Base-by-base conservation (phyloP, 2,113 vertebrate species). In the Microcebus griseorufus region DNA sequence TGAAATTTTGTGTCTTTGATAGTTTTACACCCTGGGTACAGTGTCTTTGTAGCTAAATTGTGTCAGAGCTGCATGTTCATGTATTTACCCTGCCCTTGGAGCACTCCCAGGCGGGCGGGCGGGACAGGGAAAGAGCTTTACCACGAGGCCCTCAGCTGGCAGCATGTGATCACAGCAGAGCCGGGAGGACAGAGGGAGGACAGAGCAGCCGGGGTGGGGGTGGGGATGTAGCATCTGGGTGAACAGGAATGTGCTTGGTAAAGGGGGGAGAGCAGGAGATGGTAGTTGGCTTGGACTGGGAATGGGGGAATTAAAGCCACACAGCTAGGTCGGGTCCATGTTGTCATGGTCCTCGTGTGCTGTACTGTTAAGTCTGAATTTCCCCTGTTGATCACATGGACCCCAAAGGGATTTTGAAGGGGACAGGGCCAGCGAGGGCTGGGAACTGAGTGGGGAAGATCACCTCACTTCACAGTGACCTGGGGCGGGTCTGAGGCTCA, bases 321-420 rank as follows among this genome's bases (percentile, higher is more conserved):
- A 12, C 23, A 9, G 2, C 64, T 0, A 0, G 27, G 6, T 4
- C 17, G 39, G 90, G 9, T 4, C 51, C 0, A 4, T 29, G 22
- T 27, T 11, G 6, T 14, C 9, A 3, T 13, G 4, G n/a, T 27
- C 45, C 17, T 53, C 16, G 0, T 18, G 2, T 12, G 45, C 58
- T 1, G 0, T 5, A 37, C 10, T 25, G 39, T n/a, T 32, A 12
- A 10, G 10, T 18, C 45, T 34, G 1, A 2, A 2, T 11, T 48
- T 48, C 34, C 29, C 16, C 17, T 90, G 51, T 34, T 11, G 3
- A 5, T 34, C 9, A 3, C 5, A 23, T 34, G 70, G 12, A 72
- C 3, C 62, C 42, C 8, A 18, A 32, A 25, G 70, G 27, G 12
- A 34, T 23, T 18, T 11, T 39, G 39, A 72, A 39, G 53, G 48